These are phyloP conservation scores for Gymnopithys bicolor DNA, from an alignment of 2,797 vertebrate species.

Conservation along the genomic window DNA sequence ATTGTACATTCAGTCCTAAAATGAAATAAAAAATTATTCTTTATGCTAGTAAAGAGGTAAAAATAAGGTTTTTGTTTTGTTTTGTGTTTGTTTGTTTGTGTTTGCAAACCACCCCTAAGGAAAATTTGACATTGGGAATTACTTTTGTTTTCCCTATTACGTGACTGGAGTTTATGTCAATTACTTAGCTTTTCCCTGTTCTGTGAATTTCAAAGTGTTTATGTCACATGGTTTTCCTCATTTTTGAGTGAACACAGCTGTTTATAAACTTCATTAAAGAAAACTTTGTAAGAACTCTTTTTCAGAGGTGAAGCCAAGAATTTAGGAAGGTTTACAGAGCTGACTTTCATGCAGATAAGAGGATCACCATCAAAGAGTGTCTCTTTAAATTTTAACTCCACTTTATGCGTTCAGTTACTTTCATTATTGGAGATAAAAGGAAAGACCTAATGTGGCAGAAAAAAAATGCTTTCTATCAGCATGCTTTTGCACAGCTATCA, in stretches of 20 bases:
- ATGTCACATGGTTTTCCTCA: not conserved
- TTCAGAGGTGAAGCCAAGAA: slow-evolving; percentile 1
- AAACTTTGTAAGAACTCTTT: not conserved
- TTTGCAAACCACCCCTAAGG: not conserved
- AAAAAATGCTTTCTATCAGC: not conserved
- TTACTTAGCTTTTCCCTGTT: not conserved
- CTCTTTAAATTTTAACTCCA: not conserved
- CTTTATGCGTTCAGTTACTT: not conserved
- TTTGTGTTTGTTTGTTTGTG: not conserved
- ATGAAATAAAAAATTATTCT: not conserved
- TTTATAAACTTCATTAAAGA: not conserved
- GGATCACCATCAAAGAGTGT: not conserved
- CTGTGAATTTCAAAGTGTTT: not conserved
- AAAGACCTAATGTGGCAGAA: not conserved
- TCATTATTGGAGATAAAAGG: not conserved
- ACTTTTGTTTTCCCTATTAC: not conserved
- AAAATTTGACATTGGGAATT: not conserved
- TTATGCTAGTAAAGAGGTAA: not conserved
- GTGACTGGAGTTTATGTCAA: not conserved
- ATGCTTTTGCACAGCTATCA: not conserved
- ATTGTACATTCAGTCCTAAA: not conserved
- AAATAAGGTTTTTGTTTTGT: too few relatives aligned
- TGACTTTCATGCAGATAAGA: not conserved
- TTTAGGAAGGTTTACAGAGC: not conserved
- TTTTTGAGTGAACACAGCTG: not conserved